These are phyloP conservation scores for Pollenia angustigena DNA, from an alignment of 2,888 invertebrate species.

Conservation along the genomic window DNA sequence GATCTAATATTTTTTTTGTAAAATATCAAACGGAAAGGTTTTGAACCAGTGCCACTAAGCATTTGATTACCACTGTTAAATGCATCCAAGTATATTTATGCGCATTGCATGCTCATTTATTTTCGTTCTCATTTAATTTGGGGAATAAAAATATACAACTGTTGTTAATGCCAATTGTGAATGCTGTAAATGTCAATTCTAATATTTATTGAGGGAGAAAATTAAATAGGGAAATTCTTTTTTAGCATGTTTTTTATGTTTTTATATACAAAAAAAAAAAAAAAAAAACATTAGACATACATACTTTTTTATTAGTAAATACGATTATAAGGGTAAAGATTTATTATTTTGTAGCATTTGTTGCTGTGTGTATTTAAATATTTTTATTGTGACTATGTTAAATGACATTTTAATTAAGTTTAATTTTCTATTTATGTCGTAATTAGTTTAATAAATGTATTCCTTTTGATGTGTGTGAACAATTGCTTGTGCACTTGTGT, in stretches of 20 bases:
- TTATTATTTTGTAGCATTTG: conserved; percentile 4
- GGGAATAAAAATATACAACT: conserved; percentile 8
- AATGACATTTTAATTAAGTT: conserved; percentile 51
- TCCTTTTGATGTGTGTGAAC: not conserved
- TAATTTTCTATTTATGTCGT: not conserved
- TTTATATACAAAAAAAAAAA: not conserved
- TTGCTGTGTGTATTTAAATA: not conserved
- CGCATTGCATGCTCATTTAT: conserved; percentile 13
- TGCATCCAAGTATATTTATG: not conserved
- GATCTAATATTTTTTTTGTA: too few species aligned
- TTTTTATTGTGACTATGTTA: not conserved
- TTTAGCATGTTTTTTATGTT: not conserved
- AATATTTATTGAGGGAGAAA: conserved; percentile 64
- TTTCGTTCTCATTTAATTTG: conserved; percentile 26
- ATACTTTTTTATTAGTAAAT: not conserved
- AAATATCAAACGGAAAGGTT: too few species aligned
- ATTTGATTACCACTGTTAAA: too few species aligned
- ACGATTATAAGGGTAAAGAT: conserved; percentile 11
- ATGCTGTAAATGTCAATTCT: conserved; percentile 57
- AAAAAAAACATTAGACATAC: not conserved
- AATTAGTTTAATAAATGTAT: conserved; percentile 4
- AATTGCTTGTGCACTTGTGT: not conserved
- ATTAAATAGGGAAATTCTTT: conserved; percentile 34
- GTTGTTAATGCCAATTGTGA: conserved; percentile 46
- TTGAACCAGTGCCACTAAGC: too few species aligned